A percentile compares a stretch with the other conserved stretches of the same genome.
phyloP scores from a whole-genome alignment of 30 jellyfish, hydroid and myxozoan genomes.

The Catostylus mosaicus region DNA sequence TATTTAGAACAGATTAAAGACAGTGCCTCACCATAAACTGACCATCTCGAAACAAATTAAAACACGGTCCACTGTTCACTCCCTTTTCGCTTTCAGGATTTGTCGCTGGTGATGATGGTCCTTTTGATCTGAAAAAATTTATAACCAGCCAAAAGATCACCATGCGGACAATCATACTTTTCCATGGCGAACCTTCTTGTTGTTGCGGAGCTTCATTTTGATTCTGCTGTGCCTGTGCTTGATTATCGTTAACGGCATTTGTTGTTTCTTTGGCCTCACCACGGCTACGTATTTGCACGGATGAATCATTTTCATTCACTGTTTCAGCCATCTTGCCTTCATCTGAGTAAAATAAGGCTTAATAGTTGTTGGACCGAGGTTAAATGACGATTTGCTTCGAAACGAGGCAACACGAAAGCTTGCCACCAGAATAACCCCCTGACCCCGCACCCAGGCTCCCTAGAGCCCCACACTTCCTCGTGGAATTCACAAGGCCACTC shows the following conservation, averaged over 20 bases:
- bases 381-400: background rate
- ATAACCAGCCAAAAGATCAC: conserved; percentile 87
- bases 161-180: conserved; percentile 71
- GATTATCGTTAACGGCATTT: conserved; percentile 1
- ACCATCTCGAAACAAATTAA: conserved; percentile 46
- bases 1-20: no score
- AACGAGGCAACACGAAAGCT: background rate
- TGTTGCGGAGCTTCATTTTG: conserved; percentile 66
- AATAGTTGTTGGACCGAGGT: background rate
- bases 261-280: conserved; percentile 17
- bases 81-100: background rate
- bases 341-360: background rate
- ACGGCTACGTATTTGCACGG: conserved; percentile 38
- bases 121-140: conserved; percentile 77
- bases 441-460: no score
- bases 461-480: no score
- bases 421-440: no score
- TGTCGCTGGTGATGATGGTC: conserved; percentile 20
- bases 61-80: conserved; percentile 43
- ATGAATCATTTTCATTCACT: conserved; percentile 16
- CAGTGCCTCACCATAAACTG: conserved; percentile 50
- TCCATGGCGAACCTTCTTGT: conserved; percentile 89
- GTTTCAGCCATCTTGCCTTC: conserved; percentile 20
- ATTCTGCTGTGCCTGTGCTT: conserved; percentile 16
- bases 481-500: no score